Percentiles rank a stretch among this genome's conserved stretches.
These are phyloP conservation scores for Hydrophis major DNA, from an alignment of 2,797 vertebrate species.

Conservation along the genomic window DNA sequence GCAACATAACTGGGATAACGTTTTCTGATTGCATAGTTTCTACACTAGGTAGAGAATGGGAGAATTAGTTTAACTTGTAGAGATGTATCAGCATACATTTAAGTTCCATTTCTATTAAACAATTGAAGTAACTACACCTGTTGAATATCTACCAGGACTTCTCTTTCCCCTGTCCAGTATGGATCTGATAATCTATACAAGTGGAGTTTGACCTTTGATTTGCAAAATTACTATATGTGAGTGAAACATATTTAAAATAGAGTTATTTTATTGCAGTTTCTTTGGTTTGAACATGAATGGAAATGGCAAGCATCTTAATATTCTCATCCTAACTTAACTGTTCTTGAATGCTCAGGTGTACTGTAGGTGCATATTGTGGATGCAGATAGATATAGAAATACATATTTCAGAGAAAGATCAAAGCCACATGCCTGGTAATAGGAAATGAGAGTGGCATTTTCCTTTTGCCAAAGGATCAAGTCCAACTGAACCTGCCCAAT, in stretches of 20 bases:
- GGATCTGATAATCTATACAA: neutral
- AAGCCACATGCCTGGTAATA: neutral
- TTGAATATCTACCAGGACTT: neutral
- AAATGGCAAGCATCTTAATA: slow-evolving; percentile 5
- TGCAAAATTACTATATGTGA: neutral
- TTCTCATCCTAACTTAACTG: neutral
- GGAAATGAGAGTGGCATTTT: too few relatives aligned
- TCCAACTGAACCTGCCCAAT: neutral
- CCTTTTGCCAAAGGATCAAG: neutral
- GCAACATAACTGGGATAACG: slow-evolving; percentile 33
- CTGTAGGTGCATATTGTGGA: neutral
- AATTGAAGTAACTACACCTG: neutral
- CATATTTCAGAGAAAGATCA: neutral
- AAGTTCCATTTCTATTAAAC: neutral
- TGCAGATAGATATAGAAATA: neutral
- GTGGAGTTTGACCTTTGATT: neutral
- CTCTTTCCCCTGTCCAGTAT: neutral
- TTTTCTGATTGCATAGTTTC: slow-evolving; percentile 26
- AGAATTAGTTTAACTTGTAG: neutral
- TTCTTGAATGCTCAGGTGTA: neutral
- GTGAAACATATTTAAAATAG: neutral
- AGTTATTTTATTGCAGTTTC: slow-evolving; percentile 11
- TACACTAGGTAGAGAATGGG: neutral
- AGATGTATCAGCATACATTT: neutral
- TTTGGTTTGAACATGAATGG: neutral